Base-by-base conservation (phyloP, 30 jellyfish, hydroid and myxozoan species). In the Haliclystus octoradiatus region DNA sequence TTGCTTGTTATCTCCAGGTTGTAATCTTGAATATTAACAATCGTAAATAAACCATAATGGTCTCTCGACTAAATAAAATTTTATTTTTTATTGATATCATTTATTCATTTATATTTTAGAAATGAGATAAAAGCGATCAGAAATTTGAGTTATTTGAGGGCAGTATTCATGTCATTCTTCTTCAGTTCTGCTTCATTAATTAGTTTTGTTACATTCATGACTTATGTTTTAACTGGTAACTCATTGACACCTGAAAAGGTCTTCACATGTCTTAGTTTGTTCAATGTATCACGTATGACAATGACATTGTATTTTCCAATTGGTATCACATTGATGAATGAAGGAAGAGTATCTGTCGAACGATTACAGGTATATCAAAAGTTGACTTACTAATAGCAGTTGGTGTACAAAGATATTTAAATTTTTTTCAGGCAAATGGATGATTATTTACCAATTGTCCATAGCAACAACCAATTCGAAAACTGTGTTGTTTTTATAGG, bases 81-180 rank as follows among this genome's bases (percentile, higher is more conserved):
- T n/a, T n/a, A n/a, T n/a, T n/a, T n/a, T n/a, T n/a, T n/a, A n/a
- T n/a, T n/a, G n/a, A n/a, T n/a, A n/a, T n/a, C n/a, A n/a, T n/a
- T n/a, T n/a, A n/a, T n/a, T n/a, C n/a, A n/a, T n/a, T n/a, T n/a
- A n/a, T n/a, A n/a, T n/a, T n/a, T n/a, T 66, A 86, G 96, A 76
- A 33, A 73, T 25, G 96, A 86, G 78, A 73, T 86, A 52, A 64
- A 62, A 50, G 92, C 94, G 0, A 73, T 86, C 70, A 57, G 62
- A 34, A 71, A 79, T 9, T 80, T 86, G 68, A 69, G 78, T 2
- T 78, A 68, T 40, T 77, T 81, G 5, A 79, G 94, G 0, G 96
- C 96, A 31, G 78, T 52, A 2, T 77, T 86, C 79, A 68, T 86
- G 96, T 86, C 96, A 30, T 86, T 86, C 71, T 86, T 86, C 91